Conservation (phyloP, 2,888 invertebrate species). For the Heliconius charithonia region DNA sequence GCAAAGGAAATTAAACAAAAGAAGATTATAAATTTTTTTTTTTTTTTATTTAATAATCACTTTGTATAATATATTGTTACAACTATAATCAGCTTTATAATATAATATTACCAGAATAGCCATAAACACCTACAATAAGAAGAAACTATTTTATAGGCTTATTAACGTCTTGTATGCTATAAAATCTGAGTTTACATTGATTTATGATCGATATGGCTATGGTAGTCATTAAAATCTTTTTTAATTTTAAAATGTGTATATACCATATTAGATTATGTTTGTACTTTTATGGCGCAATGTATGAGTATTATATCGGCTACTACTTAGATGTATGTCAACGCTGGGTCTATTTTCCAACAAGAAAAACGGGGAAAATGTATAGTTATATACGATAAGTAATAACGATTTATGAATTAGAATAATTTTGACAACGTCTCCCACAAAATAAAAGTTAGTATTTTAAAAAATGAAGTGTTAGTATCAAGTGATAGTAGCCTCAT, state of each 20-base stretch:
- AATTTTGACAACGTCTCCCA: too few relatives aligned
- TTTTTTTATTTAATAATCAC: too few relatives aligned
- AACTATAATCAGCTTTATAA: background rate
- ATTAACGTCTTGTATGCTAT: conserved; percentile 15
- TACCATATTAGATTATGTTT: background rate
- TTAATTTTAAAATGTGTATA: background rate
- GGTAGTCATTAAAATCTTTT: conserved; percentile 5
- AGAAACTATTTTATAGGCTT: background rate
- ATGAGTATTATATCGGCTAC: background rate
- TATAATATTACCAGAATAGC: background rate
- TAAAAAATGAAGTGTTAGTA: too few relatives aligned
- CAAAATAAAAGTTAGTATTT: too few relatives aligned
- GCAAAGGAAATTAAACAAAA: too few relatives aligned
- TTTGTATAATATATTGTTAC: background rate
- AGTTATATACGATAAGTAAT: too few relatives aligned
- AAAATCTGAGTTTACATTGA: background rate
- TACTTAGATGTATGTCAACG: background rate
- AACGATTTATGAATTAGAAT: too few relatives aligned
- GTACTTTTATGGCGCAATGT: background rate
- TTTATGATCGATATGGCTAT: background rate
- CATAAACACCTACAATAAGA: conserved; percentile 15
- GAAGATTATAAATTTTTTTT: too few relatives aligned
- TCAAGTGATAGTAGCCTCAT: too few relatives aligned
- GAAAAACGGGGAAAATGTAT: too few relatives aligned
- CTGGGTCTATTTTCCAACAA: too few relatives aligned